phyloP scores from a whole-genome alignment of 2,113 vertebrate genomes.

The Rhinichthys klamathensis region DNA sequence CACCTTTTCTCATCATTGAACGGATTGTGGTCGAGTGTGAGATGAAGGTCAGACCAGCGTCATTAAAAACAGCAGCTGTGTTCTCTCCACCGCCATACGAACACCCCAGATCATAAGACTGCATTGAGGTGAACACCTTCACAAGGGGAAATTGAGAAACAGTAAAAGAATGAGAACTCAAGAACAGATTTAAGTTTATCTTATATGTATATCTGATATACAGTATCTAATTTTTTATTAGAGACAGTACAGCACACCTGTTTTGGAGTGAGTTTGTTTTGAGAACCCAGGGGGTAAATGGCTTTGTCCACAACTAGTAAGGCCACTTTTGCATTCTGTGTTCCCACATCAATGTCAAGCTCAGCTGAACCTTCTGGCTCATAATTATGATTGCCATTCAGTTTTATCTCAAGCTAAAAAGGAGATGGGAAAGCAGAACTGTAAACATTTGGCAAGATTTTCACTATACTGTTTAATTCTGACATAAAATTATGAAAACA shows the following conservation, averaged over 20 bases:
- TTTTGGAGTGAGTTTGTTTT: conserved; percentile 76
- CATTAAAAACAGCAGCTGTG: conserved; percentile 67
- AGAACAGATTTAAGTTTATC: background rate
- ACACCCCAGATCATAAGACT: conserved; percentile 82
- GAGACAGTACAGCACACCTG: conserved; percentile 70
- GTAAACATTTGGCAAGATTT: background rate
- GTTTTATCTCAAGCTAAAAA: conserved; percentile 32
- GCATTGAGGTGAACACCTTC: conserved; percentile 82
- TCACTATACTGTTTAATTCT: background rate
- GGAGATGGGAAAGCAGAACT: background rate
- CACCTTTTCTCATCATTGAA: conserved; percentile 58
- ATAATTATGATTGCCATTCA: background rate
- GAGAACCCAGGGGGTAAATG: conserved; percentile 77
- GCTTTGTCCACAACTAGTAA: conserved; percentile 83
- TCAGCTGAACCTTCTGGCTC: background rate
- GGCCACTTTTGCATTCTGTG: conserved; percentile 71
- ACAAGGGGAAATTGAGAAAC: background rate
- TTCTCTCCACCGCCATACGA: conserved; percentile 75
- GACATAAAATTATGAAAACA: background rate
- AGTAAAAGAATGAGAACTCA: background rate
- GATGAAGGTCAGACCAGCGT: conserved; percentile 78
- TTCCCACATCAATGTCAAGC: conserved; percentile 63
- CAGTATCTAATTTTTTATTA: too few relatives aligned
- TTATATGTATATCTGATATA: too few relatives aligned
- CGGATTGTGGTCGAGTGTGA: conserved; percentile 31